Conservation (phyloP, 2,888 invertebrate genomes). For the Holacanthella duospinosa region DNA sequence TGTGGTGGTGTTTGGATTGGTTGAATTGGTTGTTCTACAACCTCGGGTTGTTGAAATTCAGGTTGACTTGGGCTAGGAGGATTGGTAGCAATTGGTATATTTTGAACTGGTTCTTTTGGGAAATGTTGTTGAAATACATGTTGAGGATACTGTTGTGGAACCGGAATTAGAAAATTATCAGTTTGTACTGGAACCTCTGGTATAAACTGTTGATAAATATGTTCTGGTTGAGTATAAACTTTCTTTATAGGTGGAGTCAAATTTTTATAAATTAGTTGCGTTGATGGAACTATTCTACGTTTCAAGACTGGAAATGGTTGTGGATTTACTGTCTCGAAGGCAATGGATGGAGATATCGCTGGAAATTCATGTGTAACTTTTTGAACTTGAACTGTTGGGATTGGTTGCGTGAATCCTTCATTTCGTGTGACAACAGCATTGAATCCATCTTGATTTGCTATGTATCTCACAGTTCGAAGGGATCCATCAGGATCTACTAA, state of each 20-base stretch:
- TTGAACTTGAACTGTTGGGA: background rate
- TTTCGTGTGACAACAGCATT: conserved; percentile 7
- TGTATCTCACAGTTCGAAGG: conserved; percentile 7
- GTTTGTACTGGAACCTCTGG: background rate
- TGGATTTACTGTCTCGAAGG: background rate
- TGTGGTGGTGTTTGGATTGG: background rate
- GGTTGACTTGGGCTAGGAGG: no score
- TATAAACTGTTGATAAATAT: background rate
- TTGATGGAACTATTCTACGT: background rate
- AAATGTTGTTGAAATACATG: background rate
- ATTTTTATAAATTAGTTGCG: background rate
- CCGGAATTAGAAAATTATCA: background rate
- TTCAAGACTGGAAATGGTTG: background rate
- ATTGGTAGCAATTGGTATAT: background rate
- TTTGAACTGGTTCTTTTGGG: background rate
- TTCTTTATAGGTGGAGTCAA: background rate
- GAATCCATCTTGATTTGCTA: conserved; percentile 7
- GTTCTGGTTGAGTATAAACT: background rate
- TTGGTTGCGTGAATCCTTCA: conserved; percentile 1
- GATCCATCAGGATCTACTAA: conserved; percentile 9
- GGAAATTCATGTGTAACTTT: background rate
- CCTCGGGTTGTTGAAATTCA: background rate
- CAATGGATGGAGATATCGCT: background rate
- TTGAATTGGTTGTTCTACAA: background rate
- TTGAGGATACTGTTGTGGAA: background rate